These are phyloP conservation scores for Cephus nigrinus DNA, from an alignment of 2,888 invertebrate species.

Conservation along the genomic window DNA sequence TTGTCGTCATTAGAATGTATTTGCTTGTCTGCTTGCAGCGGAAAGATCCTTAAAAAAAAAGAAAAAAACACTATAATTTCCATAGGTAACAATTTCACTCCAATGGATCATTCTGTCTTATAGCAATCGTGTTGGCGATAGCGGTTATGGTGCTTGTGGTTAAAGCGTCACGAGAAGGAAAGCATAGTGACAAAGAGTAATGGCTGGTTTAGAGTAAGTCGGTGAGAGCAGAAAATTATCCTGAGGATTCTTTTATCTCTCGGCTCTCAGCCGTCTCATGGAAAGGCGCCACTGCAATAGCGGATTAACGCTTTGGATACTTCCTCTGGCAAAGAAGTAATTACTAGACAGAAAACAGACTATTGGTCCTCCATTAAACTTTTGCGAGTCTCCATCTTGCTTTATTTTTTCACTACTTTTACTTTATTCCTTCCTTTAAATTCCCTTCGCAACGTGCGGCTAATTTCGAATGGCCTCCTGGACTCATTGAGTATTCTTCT, in stretches of 20 bases:
- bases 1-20: neutral
- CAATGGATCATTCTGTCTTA: neutral
- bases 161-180: slow-evolving; percentile 9
- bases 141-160: neutral
- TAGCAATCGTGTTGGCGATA: neutral
- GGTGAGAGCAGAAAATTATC: slow-evolving; percentile 3
- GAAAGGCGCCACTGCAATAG: neutral
- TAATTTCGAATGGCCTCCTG: neutral
- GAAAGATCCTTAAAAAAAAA: neutral
- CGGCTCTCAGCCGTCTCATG: neutral
- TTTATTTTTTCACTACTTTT: slow-evolving; percentile 8
- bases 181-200: slow-evolving; percentile 34
- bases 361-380: neutral
- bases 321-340: neutral
- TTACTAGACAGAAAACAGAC: neutral
- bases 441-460: neutral
- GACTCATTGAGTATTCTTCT: neutral
- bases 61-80: neutral
- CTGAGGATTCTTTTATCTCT: neutral
- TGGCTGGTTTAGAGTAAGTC: slow-evolving; percentile 25
- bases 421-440: slow-evolving; percentile 3
- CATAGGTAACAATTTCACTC: neutral
- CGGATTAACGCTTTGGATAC: neutral
- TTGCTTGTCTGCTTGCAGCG: too few relatives aligned
- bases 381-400: slow-evolving; percentile 9